Conservation (phyloP, 1,140 invertebrate genomes). For the Agraylea sexmaculata region DNA sequence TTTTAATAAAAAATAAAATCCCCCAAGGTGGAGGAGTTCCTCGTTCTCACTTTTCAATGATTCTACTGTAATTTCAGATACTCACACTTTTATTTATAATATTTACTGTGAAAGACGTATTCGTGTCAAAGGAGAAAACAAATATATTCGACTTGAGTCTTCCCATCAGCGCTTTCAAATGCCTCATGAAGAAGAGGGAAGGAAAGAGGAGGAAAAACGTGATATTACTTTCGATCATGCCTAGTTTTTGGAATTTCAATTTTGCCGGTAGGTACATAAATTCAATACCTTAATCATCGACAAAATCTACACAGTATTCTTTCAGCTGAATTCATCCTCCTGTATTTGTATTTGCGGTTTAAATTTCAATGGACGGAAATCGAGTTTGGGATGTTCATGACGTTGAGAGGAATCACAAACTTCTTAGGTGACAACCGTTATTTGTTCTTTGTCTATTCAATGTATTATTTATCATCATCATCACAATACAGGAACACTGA, state of each 20-base stretch:
- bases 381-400: conserved; percentile 32
- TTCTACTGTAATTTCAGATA: too few species aligned
- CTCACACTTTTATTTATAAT: too few species aligned
- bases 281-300: neutral
- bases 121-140: conserved; percentile 13
- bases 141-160: conserved; percentile 15
- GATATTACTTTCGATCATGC: conserved; percentile 31
- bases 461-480: too few species aligned
- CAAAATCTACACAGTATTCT: conserved; percentile 15
- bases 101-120: conserved; percentile 17
- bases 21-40: too few species aligned
- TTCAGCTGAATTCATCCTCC: conserved; percentile 32
- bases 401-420: conserved; percentile 23
- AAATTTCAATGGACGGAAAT: conserved; percentile 37
- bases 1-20: too few species aligned
- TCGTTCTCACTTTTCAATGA: too few species aligned
- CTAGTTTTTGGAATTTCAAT: conserved; percentile 30
- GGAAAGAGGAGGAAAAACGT: conserved; percentile 30
- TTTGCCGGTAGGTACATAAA: conserved; percentile 29
- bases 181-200: conserved; percentile 28
- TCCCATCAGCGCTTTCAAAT: conserved; percentile 31
- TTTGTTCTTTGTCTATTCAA: neutral
- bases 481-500: too few species aligned
- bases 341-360: conserved; percentile 36
- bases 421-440: conserved; percentile 20